phyloP scores from a whole-genome alignment of 2,797 vertebrate genomes.

The Halcyon leucocephala region DNA sequence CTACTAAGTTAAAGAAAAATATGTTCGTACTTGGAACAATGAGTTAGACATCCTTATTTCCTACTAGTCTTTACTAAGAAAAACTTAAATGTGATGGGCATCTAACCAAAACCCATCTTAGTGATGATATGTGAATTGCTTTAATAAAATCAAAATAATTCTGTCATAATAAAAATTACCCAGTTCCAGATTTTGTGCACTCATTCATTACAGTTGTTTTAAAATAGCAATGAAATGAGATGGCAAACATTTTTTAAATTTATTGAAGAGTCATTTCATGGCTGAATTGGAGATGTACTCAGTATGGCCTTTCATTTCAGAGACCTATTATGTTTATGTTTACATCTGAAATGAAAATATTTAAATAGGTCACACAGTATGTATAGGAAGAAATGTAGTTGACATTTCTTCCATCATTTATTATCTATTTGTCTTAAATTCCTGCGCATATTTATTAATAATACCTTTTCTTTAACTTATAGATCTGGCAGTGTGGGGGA shows the following conservation, averaged over 20 bases:
- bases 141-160: not conserved
- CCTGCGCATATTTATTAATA: not conserved
- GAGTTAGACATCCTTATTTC: not conserved
- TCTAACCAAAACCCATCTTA: not conserved
- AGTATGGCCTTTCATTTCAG: not conserved
- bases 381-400: not conserved
- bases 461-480: not conserved
- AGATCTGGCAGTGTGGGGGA: conserved; percentile 99
- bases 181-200: not conserved
- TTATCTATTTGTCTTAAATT: not conserved
- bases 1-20: not conserved
- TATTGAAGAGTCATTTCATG: not conserved
- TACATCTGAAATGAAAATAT: not conserved
- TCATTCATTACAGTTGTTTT: not conserved
- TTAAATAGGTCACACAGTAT: not conserved
- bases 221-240: not conserved
- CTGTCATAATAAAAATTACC: not conserved
- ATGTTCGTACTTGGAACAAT: not conserved
- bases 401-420: not conserved
- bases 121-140: not conserved
- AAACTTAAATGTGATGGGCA: not conserved
- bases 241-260: not conserved
- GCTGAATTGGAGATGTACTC: not conserved
- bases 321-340: not conserved
- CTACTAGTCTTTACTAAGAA: not conserved